Evolutionary conservation across 2,797 vertebrate genomes (phyloP).

Genomic region (Dendrocincla fuliginosa): DNA sequence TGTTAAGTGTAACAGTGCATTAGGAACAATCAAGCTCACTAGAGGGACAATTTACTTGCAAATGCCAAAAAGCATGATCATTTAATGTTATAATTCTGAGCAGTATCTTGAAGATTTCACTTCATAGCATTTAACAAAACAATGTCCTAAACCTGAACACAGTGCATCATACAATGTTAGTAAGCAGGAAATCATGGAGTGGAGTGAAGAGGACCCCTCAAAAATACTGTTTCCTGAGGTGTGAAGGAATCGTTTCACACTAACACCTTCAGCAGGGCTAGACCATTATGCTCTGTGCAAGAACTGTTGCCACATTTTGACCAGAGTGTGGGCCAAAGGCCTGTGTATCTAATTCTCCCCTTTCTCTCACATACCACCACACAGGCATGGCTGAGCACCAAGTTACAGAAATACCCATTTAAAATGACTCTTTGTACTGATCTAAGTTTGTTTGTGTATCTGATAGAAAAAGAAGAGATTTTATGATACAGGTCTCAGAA

Average conservation of each 20-base stretch:
- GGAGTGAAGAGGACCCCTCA: slow-evolving; percentile 5
- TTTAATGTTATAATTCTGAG: slow-evolving; percentile 44
- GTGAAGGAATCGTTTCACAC: neutral
- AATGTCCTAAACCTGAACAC: slow-evolving; percentile 42
- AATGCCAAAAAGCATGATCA: slow-evolving; percentile 25
- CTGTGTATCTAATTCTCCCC: neutral
- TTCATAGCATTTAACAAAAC: slow-evolving; percentile 40
- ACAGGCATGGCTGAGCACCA: slow-evolving; percentile 27
- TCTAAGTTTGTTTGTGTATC: slow-evolving; percentile 14
- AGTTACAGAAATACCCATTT: neutral
- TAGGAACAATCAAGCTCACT: slow-evolving; percentile 59
- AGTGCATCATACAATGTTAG: neutral
- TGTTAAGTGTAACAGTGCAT: neutral
- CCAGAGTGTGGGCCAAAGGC: neutral
- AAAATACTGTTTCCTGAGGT: slow-evolving; percentile 28
- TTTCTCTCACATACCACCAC: neutral
- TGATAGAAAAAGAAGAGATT: slow-evolving; percentile 17
- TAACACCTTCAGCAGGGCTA: neutral
- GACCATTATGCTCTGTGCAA: neutral
- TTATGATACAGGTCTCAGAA: neutral
- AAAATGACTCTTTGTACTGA: slow-evolving; percentile 10
- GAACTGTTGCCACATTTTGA: neutral
- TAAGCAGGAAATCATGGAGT: neutral
- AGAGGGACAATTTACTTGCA: slow-evolving; percentile 18
- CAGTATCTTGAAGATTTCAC: slow-evolving; percentile 14